Evolutionary conservation across 2,888 invertebrate genomes (phyloP), one percentile per base, ranked within the genome.

Genomic region (Drosophila dives): DNA sequence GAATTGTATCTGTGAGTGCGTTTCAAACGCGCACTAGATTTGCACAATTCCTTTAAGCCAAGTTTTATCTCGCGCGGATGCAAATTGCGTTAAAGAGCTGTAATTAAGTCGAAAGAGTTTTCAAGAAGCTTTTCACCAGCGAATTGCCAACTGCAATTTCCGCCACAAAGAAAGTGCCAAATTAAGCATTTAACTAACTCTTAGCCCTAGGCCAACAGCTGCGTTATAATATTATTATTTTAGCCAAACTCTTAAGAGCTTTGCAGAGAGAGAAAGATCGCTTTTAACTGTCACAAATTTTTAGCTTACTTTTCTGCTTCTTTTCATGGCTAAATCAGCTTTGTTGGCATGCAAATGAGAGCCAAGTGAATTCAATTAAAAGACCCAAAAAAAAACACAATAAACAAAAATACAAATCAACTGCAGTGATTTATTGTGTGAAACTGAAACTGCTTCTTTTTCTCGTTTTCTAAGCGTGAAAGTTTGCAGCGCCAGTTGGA

Each of bases 401-500:
- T 56, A 64, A 33, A 38, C 68, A 62, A 81, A 70, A 70, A 61
- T 64, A 63, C 83, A 80, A 88, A 72, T 72, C 75, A 76, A 81
- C 75, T 73, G 75, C 74, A 48, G 84, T 86, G 82, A 86, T 90
- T 90, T 86, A 89, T 71, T 86, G 86, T 86, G 86, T 86, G 86
- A 86, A 86, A 86, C 84, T 62, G 84, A 86, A 90, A 90, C 80
- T 80, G 80, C 48, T 73, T 56, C 50, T 53, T 26, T 50, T 50
- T 51, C 49, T 58, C 36, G 38, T 58, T 45, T 36, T 62, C 40
- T 12, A 11, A 53, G 64, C 75, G 85, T 72, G 90, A 86, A 86
- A 86, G 85, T 89, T 85, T 68, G 51, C 69, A 20, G 45, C 54
- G 68, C 60, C 67, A 63, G 60, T 66, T 78, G 61, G 61, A 45